Evolutionary conservation across 2,888 invertebrate species (phyloP), one percentile per base, ranked within the genome.

Genomic region (Cephus nigrinus): DNA sequence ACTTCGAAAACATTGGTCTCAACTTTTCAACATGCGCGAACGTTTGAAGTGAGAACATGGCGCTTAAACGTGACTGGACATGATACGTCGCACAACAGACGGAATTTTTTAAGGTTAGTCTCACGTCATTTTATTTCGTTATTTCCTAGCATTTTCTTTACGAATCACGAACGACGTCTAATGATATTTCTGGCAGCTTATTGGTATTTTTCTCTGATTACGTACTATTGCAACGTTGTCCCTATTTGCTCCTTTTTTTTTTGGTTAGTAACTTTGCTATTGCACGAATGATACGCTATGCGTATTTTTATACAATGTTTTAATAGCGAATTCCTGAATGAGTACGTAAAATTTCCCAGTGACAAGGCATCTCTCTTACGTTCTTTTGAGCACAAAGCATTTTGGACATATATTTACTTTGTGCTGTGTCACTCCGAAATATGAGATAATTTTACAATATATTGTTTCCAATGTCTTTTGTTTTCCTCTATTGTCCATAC

Each of bases 31-130:
- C 84, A 85, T 88, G 86, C 87, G 88, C 84, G 84, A 87, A 84
- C 86, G 85, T 88, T 88, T 85, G 82, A 88, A 88, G 88, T 86
- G 84, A 82, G 86, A 89, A 88, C 86, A 89, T 89, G 90, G 90
- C 88, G 90, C 86, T 87, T 84, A 87, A 88, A 87, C 87, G 84
- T 85, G 89, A 89, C 87, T 86, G 85, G 85, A 84, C 86, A 85
- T 87, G 87, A 87, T 81, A 84, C 81, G 82, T 81, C 80, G 82
- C 40, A 12, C 83, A 84, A 80, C 77, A 79, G 79, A 76, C 74
- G 73, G 32, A 78, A 9, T 55, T 69, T 76, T 89, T 89, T 86
- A 86, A 90, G 89, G 89, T 90, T 89, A 89, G 90, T 89, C 80
- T 81, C 74, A 69, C 71, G 71, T 32, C 33, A 31, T 71, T 71